Base-by-base conservation (phyloP, 2,113 vertebrate species). In the Erythrocercus mccallii region DNA sequence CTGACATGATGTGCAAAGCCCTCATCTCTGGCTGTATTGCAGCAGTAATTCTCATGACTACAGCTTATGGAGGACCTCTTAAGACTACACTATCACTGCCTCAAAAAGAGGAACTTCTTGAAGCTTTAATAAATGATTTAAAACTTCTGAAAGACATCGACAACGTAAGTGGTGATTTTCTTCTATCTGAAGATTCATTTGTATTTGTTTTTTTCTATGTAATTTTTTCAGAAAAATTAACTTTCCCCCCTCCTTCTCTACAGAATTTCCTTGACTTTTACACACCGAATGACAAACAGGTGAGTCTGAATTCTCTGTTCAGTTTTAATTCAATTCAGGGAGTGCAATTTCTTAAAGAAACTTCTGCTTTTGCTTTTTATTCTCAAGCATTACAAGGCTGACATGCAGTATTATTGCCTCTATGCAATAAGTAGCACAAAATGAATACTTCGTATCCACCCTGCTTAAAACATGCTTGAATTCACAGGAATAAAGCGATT, bases 1-100 rank as follows among this genome's bases (percentile, higher is more conserved):
- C 93, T 81, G 96, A 68, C 91, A 94, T 4, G 6, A 98, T 98
- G 98, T 74, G 88, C 96, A 97, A 92, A 88, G 61, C 80, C 53
- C 91, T 96, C 40, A 64, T 97, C 80, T 81, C 97, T 60, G 81
- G 92, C 90, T 97, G 92, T 44, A 57, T 97, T 23, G 94, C 94
- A 60, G 94, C 92, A 64, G 81, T 96, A 24, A 51, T 93, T 35
- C 86, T 98, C 50, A 69, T 68, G 53, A 86, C 79, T 25, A 15
- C 95, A 16, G 79, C 95, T 82, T 84, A 92, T 51, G 95, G 96
- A 54, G 88, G 81, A 56, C 45, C 97, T n/a, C 19, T 82, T 57
- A 7, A 16, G 8, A 1, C 25, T 35, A 14, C n/a, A 61, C 31
- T 2, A 35, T 3, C 24, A 0, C 9, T 6, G 0, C 1, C 3